Percentiles rank a stretch among this genome's conserved stretches.
phyloP scores from a whole-genome alignment of 2,888 invertebrate genomes.

The Eilema depressum region DNA sequence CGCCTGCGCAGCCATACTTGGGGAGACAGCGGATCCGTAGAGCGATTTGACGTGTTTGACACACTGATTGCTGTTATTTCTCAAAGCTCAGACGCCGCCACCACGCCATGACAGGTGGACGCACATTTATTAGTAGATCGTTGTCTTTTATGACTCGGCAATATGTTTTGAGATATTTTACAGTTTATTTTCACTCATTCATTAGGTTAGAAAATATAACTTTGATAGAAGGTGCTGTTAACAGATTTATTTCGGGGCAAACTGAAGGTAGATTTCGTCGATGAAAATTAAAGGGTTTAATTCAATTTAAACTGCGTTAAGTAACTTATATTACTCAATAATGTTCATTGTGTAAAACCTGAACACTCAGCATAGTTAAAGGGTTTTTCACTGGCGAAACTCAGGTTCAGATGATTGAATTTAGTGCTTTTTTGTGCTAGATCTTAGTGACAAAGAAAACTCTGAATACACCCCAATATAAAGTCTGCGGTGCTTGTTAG shows the following conservation, averaged over 20 bases:
- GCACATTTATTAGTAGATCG: slow-evolving; percentile 53
- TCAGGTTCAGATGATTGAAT: too few relatives aligned
- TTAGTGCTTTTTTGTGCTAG: not conserved
- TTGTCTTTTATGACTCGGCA: slow-evolving; percentile 52
- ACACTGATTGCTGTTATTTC: slow-evolving; percentile 58
- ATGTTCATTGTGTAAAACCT: too few relatives aligned
- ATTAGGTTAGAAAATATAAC: not conserved
- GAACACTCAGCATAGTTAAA: too few relatives aligned
- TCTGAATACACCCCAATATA: not conserved
- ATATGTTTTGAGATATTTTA: slow-evolving; percentile 37
- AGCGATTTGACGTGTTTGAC: slow-evolving; percentile 57
- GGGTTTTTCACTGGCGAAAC: too few relatives aligned
- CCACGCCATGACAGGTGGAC: slow-evolving; percentile 51
- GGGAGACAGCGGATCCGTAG: slow-evolving; percentile 51
- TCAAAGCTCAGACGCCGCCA: slow-evolving; percentile 53
- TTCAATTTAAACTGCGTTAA: not conserved
- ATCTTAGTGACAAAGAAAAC: not conserved
- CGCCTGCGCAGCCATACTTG: slow-evolving; percentile 51
- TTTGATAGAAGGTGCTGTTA: not conserved
- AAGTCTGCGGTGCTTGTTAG: not conserved
- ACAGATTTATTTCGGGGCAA: not conserved
- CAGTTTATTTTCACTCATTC: slow-evolving; percentile 1
- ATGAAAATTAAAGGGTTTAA: not conserved
- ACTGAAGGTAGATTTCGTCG: not conserved
- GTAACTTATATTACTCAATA: too few relatives aligned